Base-by-base conservation (phyloP, 2,113 vertebrate species). In the Podilymbus podiceps region DNA sequence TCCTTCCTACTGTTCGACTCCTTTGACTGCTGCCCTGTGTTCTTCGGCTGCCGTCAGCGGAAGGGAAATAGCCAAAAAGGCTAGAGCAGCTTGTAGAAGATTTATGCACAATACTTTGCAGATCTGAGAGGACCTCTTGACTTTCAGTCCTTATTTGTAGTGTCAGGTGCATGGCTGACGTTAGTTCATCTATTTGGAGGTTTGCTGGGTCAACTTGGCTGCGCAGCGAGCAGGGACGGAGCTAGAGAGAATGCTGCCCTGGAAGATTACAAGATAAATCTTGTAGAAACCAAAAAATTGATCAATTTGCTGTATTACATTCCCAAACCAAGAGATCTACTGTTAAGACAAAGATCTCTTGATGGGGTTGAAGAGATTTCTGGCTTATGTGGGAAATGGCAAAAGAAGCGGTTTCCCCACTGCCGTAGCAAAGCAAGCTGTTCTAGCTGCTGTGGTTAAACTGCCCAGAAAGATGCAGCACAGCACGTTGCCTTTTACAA, bases 141-240 rank as follows among this genome's bases (percentile, higher is more conserved):
- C 42, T 18, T 35, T 12, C 50, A 33, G 68, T 17, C 74, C 50
- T 10, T 21, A 6, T 11, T 6, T 12, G 23, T 7, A 17, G 66
- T 3, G 19, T 28, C 33, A 38, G 67, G 38, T 1, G 2, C 1
- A 1, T 3, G 25, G 44, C 38, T 73, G 60, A 52, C 16, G 0
- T 7, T 15, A 21, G 8, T n/a, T 17, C 33, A 28, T 10, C 53
- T 20, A 2, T n/a, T 30, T 14, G 27, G 38, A 33, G 38, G 44
- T 38, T 53, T 33, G 17, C 15, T 47, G 15, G 42, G 49, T 27
- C 8, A 9, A 23, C 22, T n/a, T 27, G 20, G 56, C 33, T n/a
- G 23, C 46, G 20, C 4, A 10, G 30, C 11, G 59, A 73, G 22
- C 18, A 28, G 44, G 28, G 35, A n/a, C 5, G 8, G 53, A 47